Evolutionary conservation across 2,797 vertebrate genomes (phyloP).

Genomic region (Xiphorhynchus erythropygius): DNA sequence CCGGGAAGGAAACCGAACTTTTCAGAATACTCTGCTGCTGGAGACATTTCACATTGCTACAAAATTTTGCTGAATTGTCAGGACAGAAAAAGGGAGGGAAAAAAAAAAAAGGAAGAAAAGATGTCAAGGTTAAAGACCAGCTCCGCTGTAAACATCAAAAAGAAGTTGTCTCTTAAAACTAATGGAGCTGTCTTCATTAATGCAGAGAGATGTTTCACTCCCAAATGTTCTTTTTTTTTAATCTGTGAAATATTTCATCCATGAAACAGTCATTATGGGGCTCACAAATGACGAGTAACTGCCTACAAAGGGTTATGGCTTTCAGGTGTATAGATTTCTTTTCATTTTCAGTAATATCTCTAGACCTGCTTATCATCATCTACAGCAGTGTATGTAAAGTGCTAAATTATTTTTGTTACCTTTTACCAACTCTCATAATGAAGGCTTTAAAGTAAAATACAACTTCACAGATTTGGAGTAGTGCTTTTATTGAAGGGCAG

Average conservation of each 20-base stretch:
- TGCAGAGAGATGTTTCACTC: fast-evolving
- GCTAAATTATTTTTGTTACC: background rate
- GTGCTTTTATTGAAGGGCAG: background rate
- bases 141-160: background rate
- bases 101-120: background rate
- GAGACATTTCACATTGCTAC: background rate
- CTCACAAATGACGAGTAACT: background rate
- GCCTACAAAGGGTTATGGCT: background rate
- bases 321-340: background rate
- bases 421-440: background rate
- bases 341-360: background rate
- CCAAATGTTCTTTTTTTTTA: background rate
- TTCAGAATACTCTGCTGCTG: background rate
- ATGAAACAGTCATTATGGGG: background rate
- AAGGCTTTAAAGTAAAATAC: background rate
- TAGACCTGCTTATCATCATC: background rate
- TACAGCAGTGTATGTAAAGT: background rate
- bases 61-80: background rate
- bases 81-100: background rate
- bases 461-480: background rate
- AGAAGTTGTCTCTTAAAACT: background rate
- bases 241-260: background rate
- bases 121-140: background rate
- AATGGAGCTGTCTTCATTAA: background rate
- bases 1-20: background rate